These are phyloP conservation scores for Trachelus troglodyta DNA, from an alignment of 2,888 invertebrate genomes.

Conservation along the genomic window DNA sequence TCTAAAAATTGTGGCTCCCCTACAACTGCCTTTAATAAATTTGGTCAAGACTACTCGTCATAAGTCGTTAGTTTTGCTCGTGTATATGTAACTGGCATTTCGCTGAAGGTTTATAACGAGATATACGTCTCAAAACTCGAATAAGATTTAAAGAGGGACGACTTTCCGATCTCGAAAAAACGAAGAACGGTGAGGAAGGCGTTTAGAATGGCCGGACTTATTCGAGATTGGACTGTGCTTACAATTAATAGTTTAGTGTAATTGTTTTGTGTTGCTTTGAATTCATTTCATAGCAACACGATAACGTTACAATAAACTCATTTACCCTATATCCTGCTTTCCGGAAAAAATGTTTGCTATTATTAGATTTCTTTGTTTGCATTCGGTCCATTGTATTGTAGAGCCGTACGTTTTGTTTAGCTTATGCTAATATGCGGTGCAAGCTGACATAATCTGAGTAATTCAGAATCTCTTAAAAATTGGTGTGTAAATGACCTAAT, in stretches of 20 bases:
- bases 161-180: too few relatives aligned
- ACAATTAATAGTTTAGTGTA: not conserved
- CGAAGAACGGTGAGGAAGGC: too few relatives aligned
- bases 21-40: too few relatives aligned
- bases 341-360: not conserved
- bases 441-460: not conserved
- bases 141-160: too few relatives aligned
- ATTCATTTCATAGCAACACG: not conserved
- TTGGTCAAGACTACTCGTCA: too few relatives aligned
- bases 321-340: not conserved
- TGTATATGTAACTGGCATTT: too few relatives aligned
- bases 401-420: not conserved
- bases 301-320: not conserved
- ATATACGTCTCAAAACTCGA: too few relatives aligned
- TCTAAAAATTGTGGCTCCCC: too few relatives aligned
- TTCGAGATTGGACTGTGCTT: not conserved
- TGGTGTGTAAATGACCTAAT: too few relatives aligned
- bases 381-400: not conserved
- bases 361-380: not conserved
- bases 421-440: not conserved
- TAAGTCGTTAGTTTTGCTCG: too few relatives aligned
- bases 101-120: too few relatives aligned
- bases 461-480: not conserved
- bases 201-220: too few relatives aligned
- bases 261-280: not conserved